phyloP scores from a whole-genome alignment of 30 jellyfish, hydroid and myxozoan species.

The Clytia hemisphaerica region DNA sequence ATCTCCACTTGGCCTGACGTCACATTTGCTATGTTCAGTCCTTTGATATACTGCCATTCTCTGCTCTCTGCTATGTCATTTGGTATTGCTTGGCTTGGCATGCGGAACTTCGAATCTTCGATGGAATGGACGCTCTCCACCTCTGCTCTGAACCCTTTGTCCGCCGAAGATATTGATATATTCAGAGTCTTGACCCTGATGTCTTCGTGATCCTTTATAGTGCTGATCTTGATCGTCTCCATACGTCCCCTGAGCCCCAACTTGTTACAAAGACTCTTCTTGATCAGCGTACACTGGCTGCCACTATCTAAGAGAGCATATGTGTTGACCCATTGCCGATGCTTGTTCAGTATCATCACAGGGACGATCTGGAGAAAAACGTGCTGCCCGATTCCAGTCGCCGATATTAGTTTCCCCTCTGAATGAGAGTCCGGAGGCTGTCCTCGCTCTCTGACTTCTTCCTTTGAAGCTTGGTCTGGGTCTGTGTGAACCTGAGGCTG shows the following conservation, averaged over 20 bases:
- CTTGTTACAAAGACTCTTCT: background rate
- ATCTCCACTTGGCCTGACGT: background rate
- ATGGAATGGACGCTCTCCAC: background rate
- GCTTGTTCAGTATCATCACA: background rate
- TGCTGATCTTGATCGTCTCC: background rate
- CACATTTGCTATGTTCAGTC: background rate
- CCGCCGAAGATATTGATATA: background rate
- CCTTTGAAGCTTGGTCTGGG: too few species aligned
- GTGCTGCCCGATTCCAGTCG: background rate
- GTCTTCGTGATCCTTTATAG: conserved; percentile 2
- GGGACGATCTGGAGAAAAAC: conserved; percentile 8
- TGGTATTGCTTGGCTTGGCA: background rate
- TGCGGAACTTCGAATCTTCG: background rate
- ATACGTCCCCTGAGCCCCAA: background rate
- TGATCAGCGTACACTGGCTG: conserved; percentile 10
- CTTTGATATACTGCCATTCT: conserved; percentile 1
- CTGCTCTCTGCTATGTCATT: background rate
- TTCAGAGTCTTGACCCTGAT: background rate
- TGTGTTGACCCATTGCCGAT: background rate
- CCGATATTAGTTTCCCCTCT: background rate
- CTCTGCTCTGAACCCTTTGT: background rate
- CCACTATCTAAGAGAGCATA: conserved; percentile 6
- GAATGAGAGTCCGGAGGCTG: too few species aligned
- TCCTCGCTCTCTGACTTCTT: too few species aligned
- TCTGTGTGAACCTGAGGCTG: too few species aligned